Conservation (phyloP, 2,113 vertebrate species). For the Hippocampus mohnikei region DNA sequence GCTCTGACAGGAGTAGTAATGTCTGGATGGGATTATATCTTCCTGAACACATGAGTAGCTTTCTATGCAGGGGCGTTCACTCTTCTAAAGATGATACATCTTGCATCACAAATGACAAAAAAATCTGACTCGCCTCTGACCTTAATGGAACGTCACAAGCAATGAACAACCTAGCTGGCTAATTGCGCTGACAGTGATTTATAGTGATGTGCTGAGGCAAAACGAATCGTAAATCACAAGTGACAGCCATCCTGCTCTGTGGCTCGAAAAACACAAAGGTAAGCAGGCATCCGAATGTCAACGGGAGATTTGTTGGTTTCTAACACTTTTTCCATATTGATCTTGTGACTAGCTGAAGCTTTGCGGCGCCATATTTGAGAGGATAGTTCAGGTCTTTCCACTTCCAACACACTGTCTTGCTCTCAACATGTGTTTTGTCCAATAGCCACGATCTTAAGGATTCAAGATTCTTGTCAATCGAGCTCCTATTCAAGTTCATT, state of each 20-base stretch:
- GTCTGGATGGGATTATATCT: constrained; percentile 19
- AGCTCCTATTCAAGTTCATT: too few species aligned
- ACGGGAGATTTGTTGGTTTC: constrained; percentile 16
- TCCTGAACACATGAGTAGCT: constrained; percentile 15
- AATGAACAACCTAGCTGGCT: constrained; percentile 29
- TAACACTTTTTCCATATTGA: background rate
- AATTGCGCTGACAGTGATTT: constrained; percentile 56
- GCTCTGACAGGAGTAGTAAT: constrained; percentile 10
- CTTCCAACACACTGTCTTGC: background rate
- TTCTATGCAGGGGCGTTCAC: background rate
- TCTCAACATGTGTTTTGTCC: background rate
- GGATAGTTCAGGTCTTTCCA: background rate
- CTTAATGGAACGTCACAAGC: constrained; percentile 9
- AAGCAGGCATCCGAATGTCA: constrained; percentile 8
- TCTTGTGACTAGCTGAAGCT: constrained; percentile 2
- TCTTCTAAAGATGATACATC: constrained; percentile 1
- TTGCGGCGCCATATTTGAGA: background rate
- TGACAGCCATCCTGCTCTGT: constrained; percentile 50
- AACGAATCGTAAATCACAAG: constrained; percentile 65
- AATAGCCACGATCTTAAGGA: too few species aligned
- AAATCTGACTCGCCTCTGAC: background rate
- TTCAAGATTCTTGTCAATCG: too few species aligned
- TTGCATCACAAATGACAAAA: constrained; percentile 3
- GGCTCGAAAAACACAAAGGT: constrained; percentile 31
- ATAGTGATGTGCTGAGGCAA: constrained; percentile 48